Percentiles rank a stretch among this genome's conserved stretches.
phyloP scores from a whole-genome alignment of 1,140 invertebrate genomes.

The Drosophila lacteicornis region DNA sequence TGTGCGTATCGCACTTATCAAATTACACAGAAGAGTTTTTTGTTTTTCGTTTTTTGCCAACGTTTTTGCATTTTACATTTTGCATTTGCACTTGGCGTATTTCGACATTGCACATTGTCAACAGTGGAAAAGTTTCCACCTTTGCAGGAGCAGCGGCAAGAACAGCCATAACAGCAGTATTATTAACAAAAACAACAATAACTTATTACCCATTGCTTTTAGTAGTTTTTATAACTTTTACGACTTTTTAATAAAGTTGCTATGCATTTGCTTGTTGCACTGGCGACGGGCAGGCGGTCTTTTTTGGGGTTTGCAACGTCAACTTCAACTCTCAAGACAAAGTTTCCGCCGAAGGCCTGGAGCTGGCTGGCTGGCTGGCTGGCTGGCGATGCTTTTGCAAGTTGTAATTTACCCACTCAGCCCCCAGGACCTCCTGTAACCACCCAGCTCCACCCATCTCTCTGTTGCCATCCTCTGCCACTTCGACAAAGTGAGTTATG shows the following conservation, averaged over 20 bases:
- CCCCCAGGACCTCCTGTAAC: no score
- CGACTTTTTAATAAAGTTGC: conserved; percentile 83
- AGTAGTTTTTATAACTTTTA: conserved; percentile 83
- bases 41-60: conserved; percentile 2
- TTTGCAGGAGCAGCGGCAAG: conserved; percentile 20
- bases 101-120: conserved; percentile 49
- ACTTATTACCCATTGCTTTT: conserved; percentile 81
- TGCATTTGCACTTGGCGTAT: conserved; percentile 36
- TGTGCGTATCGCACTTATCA: conserved; percentile 54
- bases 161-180: conserved; percentile 40
- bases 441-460: no score
- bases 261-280: conserved; percentile 75
- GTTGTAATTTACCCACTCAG: conserved; percentile 62
- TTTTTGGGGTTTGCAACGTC: conserved; percentile 25
- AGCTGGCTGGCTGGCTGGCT: conserved; percentile 23
- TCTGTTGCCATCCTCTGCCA: background rate
- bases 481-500: conserved; percentile 60
- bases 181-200: conserved; percentile 66
- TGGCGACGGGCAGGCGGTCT: background rate
- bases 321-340: conserved; percentile 65
- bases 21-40: conserved; percentile 45
- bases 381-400: conserved; percentile 41
- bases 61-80: conserved; percentile 14
- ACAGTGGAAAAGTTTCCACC: conserved; percentile 44
- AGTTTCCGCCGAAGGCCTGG: conserved; percentile 56